Percentiles rank a stretch among this genome's conserved stretches.
phyloP scores from a whole-genome alignment of 1,140 invertebrate species.

The Euglossa dilemma region DNA sequence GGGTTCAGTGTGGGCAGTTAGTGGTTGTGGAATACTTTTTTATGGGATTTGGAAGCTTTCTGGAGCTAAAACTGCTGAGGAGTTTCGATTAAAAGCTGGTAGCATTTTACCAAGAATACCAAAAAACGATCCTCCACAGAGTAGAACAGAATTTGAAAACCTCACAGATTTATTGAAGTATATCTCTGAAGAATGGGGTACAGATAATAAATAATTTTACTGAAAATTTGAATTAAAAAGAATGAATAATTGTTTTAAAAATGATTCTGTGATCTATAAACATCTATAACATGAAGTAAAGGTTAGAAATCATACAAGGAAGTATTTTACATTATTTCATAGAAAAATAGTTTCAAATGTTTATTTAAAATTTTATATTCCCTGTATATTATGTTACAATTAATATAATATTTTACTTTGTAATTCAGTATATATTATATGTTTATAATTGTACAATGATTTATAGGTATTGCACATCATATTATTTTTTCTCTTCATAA shows the following conservation, averaged over 20 bases:
- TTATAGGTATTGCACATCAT: not conserved
- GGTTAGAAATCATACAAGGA: not conserved
- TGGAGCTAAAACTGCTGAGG: slow-evolving; percentile 90
- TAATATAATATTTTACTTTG: not conserved
- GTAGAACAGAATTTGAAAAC: slow-evolving; percentile 93
- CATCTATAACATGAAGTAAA: not conserved
- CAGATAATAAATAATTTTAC: slow-evolving; percentile 69
- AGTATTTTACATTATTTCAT: not conserved
- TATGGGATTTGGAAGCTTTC: slow-evolving; percentile 94
- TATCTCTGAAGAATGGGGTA: slow-evolving; percentile 84
- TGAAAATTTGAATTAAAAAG: not conserved
- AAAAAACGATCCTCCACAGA: slow-evolving; percentile 90
- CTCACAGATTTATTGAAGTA: slow-evolving; percentile 92
- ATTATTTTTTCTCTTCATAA: not conserved
- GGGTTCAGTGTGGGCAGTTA: slow-evolving; percentile 93
- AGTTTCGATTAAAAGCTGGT: slow-evolving; percentile 89
- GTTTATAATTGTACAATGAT: not conserved
- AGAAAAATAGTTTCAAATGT: not conserved
- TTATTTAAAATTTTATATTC: not conserved
- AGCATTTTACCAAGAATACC: slow-evolving; percentile 88
- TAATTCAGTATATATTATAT: not conserved
- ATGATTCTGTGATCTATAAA: not conserved
- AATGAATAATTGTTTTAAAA: not conserved
- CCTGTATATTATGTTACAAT: not conserved
- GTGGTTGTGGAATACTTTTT: slow-evolving; percentile 91